Conservation (phyloP, 2,113 vertebrate genomes). For the Corythoichthys intestinalis region DNA sequence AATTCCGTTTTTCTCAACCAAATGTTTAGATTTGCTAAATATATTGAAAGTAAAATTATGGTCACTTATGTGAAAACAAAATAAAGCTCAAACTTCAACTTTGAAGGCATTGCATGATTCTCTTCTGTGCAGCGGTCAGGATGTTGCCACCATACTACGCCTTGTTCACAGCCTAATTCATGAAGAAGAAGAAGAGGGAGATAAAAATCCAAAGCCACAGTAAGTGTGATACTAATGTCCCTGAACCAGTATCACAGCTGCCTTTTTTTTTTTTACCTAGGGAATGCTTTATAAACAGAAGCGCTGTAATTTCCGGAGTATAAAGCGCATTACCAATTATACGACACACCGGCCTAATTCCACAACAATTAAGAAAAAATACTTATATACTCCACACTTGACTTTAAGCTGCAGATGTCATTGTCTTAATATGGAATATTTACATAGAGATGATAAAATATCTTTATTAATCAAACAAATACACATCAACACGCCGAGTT, state of each 20-base stretch:
- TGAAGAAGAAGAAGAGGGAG: constrained; percentile 78
- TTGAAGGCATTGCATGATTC: neutral
- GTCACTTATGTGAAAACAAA: neutral
- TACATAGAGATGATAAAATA: too few relatives aligned
- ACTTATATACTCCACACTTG: too few relatives aligned
- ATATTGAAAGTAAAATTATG: neutral
- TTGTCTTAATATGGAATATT: too few relatives aligned
- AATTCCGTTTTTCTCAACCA: neutral
- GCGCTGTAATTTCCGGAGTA: too few relatives aligned
- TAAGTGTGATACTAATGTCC: constrained; percentile 45
- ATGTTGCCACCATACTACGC: constrained; percentile 85
- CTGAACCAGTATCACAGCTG: neutral
- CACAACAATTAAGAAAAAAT: too few relatives aligned
- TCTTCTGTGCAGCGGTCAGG: constrained; percentile 80
- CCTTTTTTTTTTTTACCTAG: neutral
- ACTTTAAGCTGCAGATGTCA: too few relatives aligned
- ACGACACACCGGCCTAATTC: too few relatives aligned
- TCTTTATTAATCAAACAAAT: too few relatives aligned
- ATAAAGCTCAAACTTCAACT: neutral
- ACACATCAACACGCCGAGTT: too few relatives aligned
- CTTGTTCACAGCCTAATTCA: constrained; percentile 91
- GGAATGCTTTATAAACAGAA: neutral
- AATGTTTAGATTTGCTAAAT: neutral
- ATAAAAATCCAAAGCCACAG: constrained; percentile 76
- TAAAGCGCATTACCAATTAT: too few relatives aligned